phyloP scores from a whole-genome alignment of 2,888 invertebrate species.

The Calliphora vomitoria region DNA sequence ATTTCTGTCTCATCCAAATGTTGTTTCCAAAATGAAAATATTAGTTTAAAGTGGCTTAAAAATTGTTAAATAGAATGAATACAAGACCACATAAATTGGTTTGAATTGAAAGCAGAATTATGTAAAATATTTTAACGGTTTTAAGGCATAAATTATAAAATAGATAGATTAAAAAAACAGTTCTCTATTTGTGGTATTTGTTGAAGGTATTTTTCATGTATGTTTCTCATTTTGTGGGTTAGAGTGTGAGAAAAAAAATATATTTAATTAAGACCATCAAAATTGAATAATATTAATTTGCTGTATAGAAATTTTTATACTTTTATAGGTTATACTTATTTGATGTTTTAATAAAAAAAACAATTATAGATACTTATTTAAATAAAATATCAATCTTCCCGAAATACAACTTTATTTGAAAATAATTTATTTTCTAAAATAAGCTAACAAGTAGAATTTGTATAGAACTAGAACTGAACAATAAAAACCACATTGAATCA shows the following conservation, averaged over 20 bases:
- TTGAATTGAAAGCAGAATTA: neutral
- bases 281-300: neutral
- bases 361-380: too few relatives aligned
- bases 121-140: constrained; percentile 6
- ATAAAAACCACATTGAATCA: too few relatives aligned
- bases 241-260: neutral
- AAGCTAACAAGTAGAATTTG: too few relatives aligned
- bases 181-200: neutral
- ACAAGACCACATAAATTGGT: too few relatives aligned
- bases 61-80: neutral
- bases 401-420: too few relatives aligned
- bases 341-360: too few relatives aligned
- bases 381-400: too few relatives aligned
- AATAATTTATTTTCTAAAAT: too few relatives aligned
- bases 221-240: neutral
- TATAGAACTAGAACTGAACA: too few relatives aligned
- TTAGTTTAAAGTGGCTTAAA: neutral
- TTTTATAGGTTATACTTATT: neutral
- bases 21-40: neutral
- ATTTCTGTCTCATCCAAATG: neutral
- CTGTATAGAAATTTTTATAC: neutral
- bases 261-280: neutral
- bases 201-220: neutral
- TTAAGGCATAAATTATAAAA: constrained; percentile 8
- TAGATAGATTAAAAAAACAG: neutral